A percentile compares a stretch with the other conserved stretches of the same genome.
Evolutionary conservation across 2,113 vertebrate genomes (phyloP).

Genomic region (Anser brachyrhynchus): DNA sequence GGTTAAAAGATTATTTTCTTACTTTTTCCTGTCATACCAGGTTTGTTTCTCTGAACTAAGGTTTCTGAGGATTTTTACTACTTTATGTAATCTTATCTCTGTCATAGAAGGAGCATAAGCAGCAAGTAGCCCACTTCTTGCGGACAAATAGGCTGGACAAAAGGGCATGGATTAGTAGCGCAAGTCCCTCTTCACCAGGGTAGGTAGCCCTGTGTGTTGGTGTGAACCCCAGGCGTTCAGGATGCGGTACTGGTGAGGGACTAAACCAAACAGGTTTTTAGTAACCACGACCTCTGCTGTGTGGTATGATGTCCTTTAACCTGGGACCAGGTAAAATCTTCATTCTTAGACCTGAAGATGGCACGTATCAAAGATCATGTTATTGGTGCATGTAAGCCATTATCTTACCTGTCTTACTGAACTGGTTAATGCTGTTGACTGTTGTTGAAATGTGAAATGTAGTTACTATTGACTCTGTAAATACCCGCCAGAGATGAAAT

Average conservation of each 20-base stretch:
- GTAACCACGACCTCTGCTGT: conserved; percentile 52
- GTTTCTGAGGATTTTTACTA: conserved; percentile 71
- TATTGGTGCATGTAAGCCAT: conserved; percentile 88
- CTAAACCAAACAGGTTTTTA: conserved; percentile 46
- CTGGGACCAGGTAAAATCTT: conserved; percentile 66
- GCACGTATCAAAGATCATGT: conserved; percentile 71
- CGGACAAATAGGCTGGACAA: background rate
- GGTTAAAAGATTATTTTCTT: conserved; percentile 65
- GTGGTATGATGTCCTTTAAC: conserved; percentile 56
- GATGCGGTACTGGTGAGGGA: conserved; percentile 57
- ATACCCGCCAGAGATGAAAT: conserved; percentile 85
- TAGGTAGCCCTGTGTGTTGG: conserved; percentile 3
- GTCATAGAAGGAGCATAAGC: conserved; percentile 46
- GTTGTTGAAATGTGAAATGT: conserved; percentile 89
- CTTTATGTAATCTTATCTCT: conserved; percentile 57
- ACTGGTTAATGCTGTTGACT: conserved; percentile 84
- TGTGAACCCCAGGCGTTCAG: background rate
- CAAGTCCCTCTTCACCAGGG: conserved; percentile 5
- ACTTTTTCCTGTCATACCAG: conserved; percentile 52
- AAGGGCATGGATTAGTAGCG: background rate
- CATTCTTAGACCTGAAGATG: conserved; percentile 67
- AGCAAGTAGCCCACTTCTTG: conserved; percentile 4
- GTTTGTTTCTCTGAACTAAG: conserved; percentile 61
- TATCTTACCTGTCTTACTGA: conserved; percentile 85
- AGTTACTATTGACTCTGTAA: conserved; percentile 92